Evolutionary conservation across 2,888 invertebrate species (phyloP), one percentile per base, ranked within the genome.

Genomic region (Scaptomyza parva): DNA sequence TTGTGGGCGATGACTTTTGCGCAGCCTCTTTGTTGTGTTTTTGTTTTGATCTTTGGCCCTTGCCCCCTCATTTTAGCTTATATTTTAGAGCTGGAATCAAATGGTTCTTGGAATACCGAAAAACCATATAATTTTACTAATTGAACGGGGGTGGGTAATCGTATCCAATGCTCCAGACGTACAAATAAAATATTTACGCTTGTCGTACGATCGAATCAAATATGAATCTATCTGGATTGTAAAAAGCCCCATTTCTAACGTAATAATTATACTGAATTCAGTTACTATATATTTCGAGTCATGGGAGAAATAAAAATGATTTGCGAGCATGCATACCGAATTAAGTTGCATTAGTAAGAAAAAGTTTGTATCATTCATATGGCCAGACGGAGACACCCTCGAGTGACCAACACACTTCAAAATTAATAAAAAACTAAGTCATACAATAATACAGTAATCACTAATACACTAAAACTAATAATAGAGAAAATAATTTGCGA

Each of bases 61-160:
- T 71, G 65, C 71, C 67, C 78, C 78, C 69, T 59, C 68, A 78
- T 75, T 81, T 70, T 78, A 65, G 52, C 79, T 70, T 76, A 74
- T 76, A 72, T 70, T 86, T 79, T 80, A 75, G 72, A 76, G 67
- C 70, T 57, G 66, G 59, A 63, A 70, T 55, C 72, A 60, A 76
- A 76, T 85, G 76, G 76, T 89, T 89, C 89, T 78, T 76, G 88
- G 90, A 87, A 87, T 78, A 73, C 73, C 69, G 67, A 78, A 75
- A 74, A 79, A 89, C 83, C 86, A 76, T 89, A 89, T 90, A 89
- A 89, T 89, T 89, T 89, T 61, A 74, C 86, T 89, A 90, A 89
- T 89, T 89, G 88, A 89, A 89, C 89, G 90, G 82, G 89, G 90
- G 89, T 90, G 90, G 81, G 79, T 78, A 81, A 82, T 81, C 65